phyloP scores from a whole-genome alignment of 2,113 vertebrate species.

The Gila orcuttii region DNA sequence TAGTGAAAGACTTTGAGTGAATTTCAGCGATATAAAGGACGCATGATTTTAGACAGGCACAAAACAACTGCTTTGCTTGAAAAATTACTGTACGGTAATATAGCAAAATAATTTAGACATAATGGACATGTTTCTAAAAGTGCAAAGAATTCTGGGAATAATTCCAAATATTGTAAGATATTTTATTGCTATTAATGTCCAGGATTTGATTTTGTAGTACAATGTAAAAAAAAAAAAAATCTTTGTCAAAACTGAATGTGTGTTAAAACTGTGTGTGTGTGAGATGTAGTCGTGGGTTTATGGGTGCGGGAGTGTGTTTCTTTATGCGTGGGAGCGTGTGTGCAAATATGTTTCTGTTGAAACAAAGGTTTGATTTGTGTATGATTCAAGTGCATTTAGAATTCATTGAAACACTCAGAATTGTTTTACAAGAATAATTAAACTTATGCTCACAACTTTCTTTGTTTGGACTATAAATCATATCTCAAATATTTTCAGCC shows the following conservation, averaged over 20 bases:
- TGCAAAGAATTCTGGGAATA: slow-evolving; percentile 37
- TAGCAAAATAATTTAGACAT: not conserved
- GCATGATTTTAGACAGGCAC: slow-evolving; percentile 21
- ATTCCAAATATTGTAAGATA: slow-evolving; percentile 72
- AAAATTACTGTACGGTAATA: not conserved
- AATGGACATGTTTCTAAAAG: not conserved
- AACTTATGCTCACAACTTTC: slow-evolving; percentile 39
- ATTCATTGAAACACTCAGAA: slow-evolving; percentile 56
- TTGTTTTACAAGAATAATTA: slow-evolving; percentile 72
- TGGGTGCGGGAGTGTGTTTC: slow-evolving; percentile 6
- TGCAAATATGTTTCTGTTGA: slow-evolving; percentile 60
- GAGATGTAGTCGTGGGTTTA: slow-evolving; percentile 10
- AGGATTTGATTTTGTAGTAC: slow-evolving; percentile 61
- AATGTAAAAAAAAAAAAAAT: slow-evolving; percentile 39
- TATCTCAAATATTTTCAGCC: not conserved
- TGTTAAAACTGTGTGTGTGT: slow-evolving; percentile 24
- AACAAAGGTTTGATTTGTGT: slow-evolving; percentile 9
- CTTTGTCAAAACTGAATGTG: slow-evolving; percentile 51
- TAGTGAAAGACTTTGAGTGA: not conserved
- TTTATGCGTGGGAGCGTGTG: slow-evolving; percentile 8
- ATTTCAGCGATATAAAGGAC: not conserved
- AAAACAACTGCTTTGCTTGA: slow-evolving; percentile 27
- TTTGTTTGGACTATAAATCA: slow-evolving; percentile 12
- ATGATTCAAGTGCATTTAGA: slow-evolving; percentile 63
- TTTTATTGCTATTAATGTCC: slow-evolving; percentile 69